Base-by-base conservation (phyloP, 2,797 vertebrate species). In the Hydrolagus colliei region DNA sequence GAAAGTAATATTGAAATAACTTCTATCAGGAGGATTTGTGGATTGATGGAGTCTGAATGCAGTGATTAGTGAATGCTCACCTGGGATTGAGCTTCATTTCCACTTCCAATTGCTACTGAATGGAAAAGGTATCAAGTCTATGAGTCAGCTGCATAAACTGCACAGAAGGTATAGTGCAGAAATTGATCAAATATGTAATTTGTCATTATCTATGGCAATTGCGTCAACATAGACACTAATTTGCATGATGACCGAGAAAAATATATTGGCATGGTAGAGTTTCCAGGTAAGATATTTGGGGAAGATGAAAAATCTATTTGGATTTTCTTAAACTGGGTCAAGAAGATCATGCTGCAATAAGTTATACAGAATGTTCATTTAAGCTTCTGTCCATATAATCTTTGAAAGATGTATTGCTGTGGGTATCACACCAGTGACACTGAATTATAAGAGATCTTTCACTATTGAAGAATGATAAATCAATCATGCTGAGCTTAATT, bases 181-280 rank as follows among this genome's bases (percentile, higher is more conserved):
- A 89, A 90, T 16, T 87, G 87, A 87, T 88, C 89, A 88, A 90
- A 88, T 89, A 86, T 88, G 88, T 90, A 88, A 90, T 88, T 86
- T 86, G 88, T 87, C 89, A 86, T 71, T 74, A 88, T 89, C 88
- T 89, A 88, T 91, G 75, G 88, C 80, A 90, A 89, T 67, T 88
- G 76, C 87, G 87, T 89, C 87, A 72, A 59, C 20, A 52, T 1
- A 89, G 74, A 85, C 82, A 85, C 86, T 86, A 61, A 90, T 91
- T 88, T 89, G 87, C 86, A 89, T 89, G 87, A 86, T 88, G 87
- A 90, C 87, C 90, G 90, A 90, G 72, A 86, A 68, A 87, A 87
- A 88, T 86, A 87, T 88, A 87, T 88, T 89, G 59, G 61, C 7
- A 77, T 61, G 41, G 59, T 77, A 9, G 75, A 61, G 41, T 74